These are phyloP conservation scores for Melanostoma scalare DNA, from an alignment of 2,888 invertebrate genomes.

Conservation along the genomic window DNA sequence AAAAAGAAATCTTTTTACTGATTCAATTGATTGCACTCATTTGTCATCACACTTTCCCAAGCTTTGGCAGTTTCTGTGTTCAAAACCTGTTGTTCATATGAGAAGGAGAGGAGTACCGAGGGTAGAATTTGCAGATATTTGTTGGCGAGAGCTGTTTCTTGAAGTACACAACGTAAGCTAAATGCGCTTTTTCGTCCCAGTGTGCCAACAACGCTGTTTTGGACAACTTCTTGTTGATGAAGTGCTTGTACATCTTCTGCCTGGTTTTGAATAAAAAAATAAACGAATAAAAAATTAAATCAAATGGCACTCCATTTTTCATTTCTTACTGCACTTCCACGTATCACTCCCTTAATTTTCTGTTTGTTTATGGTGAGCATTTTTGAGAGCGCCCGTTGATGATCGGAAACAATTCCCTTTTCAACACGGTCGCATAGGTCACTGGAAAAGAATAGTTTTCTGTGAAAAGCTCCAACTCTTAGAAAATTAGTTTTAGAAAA, in stretches of 20 bases:
- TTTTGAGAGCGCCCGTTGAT: constrained; percentile 85
- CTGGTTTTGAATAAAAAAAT: constrained; percentile 77
- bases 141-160: constrained; percentile 86
- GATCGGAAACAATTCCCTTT: constrained; percentile 85
- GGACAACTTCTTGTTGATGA: constrained; percentile 85
- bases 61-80: constrained; percentile 69
- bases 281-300: constrained; percentile 14
- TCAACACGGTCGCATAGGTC: constrained; percentile 85
- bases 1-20: constrained; percentile 28
- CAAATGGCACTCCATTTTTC: background rate
- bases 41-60: constrained; percentile 74
- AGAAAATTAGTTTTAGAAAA: background rate
- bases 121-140: constrained; percentile 85
- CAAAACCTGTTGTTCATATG: constrained; percentile 79
- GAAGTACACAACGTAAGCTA: constrained; percentile 85
- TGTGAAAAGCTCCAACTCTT: background rate
- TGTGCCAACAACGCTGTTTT: constrained; percentile 85
- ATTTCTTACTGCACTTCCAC: constrained; percentile 84
- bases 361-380: constrained; percentile 85
- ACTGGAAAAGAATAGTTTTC: constrained; percentile 45
- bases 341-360: constrained; percentile 85
- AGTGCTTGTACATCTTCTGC: constrained; percentile 85
- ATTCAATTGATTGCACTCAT: constrained; percentile 72
- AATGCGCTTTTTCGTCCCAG: constrained; percentile 85
- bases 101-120: constrained; percentile 84